Percentiles rank a stretch among this genome's conserved stretches.
phyloP scores from a whole-genome alignment of 2,797 vertebrate species.

The Scleropages formosus region DNA sequence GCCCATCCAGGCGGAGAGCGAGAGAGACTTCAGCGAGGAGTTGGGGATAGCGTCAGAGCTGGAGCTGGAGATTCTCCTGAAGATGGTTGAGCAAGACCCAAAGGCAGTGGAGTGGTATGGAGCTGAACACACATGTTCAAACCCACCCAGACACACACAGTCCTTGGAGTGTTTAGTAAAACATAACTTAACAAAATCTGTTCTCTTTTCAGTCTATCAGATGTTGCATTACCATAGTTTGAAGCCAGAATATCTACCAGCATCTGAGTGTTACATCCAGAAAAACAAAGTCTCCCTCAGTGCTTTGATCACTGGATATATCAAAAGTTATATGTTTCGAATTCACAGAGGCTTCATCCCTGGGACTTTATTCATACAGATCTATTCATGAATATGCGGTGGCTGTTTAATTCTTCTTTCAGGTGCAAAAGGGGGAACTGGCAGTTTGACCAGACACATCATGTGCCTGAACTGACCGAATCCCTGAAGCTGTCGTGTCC shows the following conservation, averaged over 20 bases:
- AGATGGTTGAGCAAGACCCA: conserved; percentile 16
- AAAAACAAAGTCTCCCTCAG: not conserved
- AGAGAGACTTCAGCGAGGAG: conserved; percentile 40
- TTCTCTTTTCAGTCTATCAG: not conserved
- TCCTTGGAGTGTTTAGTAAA: not conserved
- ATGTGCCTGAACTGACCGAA: not conserved
- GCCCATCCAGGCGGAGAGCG: conserved; percentile 21
- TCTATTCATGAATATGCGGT: not conserved
- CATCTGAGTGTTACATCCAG: not conserved
- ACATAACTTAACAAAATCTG: not conserved
- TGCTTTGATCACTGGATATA: not conserved
- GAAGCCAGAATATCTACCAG: not conserved
- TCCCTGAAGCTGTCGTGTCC: not conserved
- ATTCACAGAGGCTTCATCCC: not conserved
- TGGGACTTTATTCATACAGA: not conserved
- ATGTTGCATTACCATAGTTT: not conserved
- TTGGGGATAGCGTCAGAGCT: conserved; percentile 30
- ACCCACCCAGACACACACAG: not conserved
- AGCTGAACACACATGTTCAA: not conserved
- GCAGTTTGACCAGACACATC: conserved; percentile 26
- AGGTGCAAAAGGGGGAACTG: conserved; percentile 41
- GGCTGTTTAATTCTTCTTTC: conserved; percentile 1
- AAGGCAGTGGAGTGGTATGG: conserved; percentile 34
- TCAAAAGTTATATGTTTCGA: not conserved
- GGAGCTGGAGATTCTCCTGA: conserved; percentile 14